phyloP scores from a whole-genome alignment of 2,888 invertebrate species.

The Cataglyphis livida region DNA sequence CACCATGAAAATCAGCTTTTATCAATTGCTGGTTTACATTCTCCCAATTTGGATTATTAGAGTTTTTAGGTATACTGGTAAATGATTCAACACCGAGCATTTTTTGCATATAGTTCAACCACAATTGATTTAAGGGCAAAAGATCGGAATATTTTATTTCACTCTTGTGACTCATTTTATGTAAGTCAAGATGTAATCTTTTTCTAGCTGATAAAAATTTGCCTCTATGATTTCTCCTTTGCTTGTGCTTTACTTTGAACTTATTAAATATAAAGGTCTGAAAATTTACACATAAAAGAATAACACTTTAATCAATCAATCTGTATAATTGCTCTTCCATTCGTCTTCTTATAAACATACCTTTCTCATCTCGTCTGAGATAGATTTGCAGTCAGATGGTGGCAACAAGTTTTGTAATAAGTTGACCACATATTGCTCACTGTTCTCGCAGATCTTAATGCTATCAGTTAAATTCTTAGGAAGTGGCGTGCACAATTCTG shows the following conservation, averaged over 20 bases:
- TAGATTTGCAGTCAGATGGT: conserved; percentile 76
- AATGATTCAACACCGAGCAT: conserved; percentile 86
- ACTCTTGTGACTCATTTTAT: conserved; percentile 88
- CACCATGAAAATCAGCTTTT: conserved; percentile 92
- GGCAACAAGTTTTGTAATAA: conserved; percentile 82
- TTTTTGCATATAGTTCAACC: conserved; percentile 90
- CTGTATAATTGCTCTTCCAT: not conserved
- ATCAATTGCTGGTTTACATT: conserved; percentile 87
- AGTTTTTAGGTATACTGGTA: conserved; percentile 84
- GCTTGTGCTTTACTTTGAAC: conserved; percentile 83
- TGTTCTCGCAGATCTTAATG: conserved; percentile 77
- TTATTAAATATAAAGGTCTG: conserved; percentile 85
- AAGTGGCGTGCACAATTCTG: conserved; percentile 79
- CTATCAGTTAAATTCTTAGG: conserved; percentile 73
- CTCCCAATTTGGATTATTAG: conserved; percentile 86
- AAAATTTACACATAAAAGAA: conserved; percentile 53
- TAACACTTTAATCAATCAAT: conserved; percentile 1
- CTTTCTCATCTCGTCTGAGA: conserved; percentile 83
- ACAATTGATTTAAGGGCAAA: conserved; percentile 89
- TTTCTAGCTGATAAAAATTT: conserved; percentile 88
- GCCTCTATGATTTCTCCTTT: conserved; percentile 85
- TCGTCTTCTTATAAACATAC: conserved; percentile 64
- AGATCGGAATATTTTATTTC: conserved; percentile 89
- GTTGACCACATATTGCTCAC: conserved; percentile 79
- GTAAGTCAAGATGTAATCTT: conserved; percentile 88